Evolutionary conservation across 2,113 vertebrate species (phyloP), one percentile per base, ranked within the genome.

Genomic region (Galbula dea): DNA sequence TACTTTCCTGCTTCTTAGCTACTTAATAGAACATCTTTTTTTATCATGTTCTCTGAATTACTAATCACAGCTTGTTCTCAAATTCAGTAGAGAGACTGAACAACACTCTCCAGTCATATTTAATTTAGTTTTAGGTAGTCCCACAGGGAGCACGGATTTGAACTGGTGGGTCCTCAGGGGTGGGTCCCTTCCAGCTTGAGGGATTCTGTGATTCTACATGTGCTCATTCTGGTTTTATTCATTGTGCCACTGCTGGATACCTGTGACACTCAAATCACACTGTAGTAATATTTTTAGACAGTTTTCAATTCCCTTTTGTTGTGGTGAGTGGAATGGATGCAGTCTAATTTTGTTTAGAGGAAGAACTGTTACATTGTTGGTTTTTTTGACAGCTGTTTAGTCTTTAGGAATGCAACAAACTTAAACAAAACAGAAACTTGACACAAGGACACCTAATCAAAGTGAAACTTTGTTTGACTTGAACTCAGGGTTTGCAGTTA

Each of bases 381-480:
- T 1, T 41, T 90, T 72, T 83, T 62, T 94, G 89, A 90, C 76
- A 92, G 63, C 46, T 92, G 0, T 81, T 73, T 88, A 66, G 57
- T 86, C n/a, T 74, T 78, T 74, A 24, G 59, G 39, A 81, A 55
- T 68, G 69, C 71, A 83, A 29, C 48, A 71, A 83, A 77, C 43
- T n/a, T 79, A 85, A 90, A 69, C 52, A 37, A 67, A 89, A n/a
- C 15, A 91, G 76, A 89, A 93, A 86, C 39, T 69, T 88, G 71
- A 69, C 22, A 7, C 24, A 48, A 74, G 68, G 67, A 66, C 43
- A 39, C 27, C 20, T 49, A 73, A 55, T 69, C 36, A 82, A 93
- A 93, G 80, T 19, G 27, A 62, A 89, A 17, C 46, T 80, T 29
- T 71, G 43, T 61, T 87, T 85, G 43, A 80, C 72, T 94, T 87